Evolutionary conservation across 2,113 vertebrate species (phyloP).

Genomic region (Panthera uncia): DNA sequence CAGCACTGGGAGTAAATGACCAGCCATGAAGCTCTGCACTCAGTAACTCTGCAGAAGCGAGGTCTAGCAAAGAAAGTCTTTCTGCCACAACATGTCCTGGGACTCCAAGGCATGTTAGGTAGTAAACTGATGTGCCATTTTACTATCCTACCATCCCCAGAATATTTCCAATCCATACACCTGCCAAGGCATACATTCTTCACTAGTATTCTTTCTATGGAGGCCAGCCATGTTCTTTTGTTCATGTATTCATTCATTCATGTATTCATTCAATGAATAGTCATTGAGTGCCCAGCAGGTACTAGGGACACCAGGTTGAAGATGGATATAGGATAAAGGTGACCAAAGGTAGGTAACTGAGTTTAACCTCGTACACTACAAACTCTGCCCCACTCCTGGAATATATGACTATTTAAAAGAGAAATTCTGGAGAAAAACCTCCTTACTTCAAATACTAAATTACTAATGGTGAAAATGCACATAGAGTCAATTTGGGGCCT

Average conservation of each 20-base stretch:
- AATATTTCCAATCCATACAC: background rate
- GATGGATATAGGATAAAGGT: background rate
- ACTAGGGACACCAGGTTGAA: background rate
- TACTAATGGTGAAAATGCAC: background rate
- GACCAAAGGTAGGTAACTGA: background rate
- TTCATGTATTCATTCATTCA: background rate
- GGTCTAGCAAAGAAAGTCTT: background rate
- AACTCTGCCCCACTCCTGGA: background rate
- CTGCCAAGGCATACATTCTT: too few relatives aligned
- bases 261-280: background rate
- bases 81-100: background rate
- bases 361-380: background rate
- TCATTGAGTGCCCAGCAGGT: background rate
- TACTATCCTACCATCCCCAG: background rate
- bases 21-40: background rate
- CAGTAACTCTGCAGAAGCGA: background rate
- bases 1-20: rapidly evolving
- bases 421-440: background rate
- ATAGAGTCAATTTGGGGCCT: background rate
- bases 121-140: background rate
- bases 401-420: background rate
- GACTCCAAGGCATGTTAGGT: background rate
- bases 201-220: too few relatives aligned
- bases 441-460: slow-evolving; percentile 7
- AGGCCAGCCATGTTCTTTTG: background rate